These are phyloP conservation scores for Clarias batrachus DNA, from an alignment of 2,113 vertebrate genomes.

Conservation along the genomic window DNA sequence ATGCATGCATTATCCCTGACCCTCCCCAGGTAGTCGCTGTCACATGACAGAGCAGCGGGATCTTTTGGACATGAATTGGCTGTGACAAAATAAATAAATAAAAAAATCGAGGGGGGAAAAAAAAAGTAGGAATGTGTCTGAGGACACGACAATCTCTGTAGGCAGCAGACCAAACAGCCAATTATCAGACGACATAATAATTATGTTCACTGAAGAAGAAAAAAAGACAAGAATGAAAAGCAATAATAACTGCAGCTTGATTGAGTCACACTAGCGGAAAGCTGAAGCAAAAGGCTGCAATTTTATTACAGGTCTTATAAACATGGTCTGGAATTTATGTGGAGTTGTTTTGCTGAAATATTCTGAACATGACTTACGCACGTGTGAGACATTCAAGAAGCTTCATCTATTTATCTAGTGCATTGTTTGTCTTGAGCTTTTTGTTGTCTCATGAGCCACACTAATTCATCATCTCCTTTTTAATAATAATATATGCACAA, in stretches of 20 bases:
- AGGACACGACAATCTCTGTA: neutral
- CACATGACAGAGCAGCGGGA: neutral
- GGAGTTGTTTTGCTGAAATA: too few species aligned
- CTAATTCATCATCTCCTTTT: too few species aligned
- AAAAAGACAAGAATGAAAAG: neutral
- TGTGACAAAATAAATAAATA: neutral
- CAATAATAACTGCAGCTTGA: neutral
- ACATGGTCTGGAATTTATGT: too few species aligned
- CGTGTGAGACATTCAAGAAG: too few species aligned
- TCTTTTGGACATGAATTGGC: neutral
- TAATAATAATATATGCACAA: too few species aligned
- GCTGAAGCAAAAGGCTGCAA: too few species aligned
- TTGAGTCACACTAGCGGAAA: neutral
- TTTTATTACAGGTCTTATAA: too few species aligned
- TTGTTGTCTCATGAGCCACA: too few species aligned
- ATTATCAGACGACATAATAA: neutral
- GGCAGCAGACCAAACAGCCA: neutral
- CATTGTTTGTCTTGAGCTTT: too few species aligned
- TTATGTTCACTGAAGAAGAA: conserved; percentile 9
- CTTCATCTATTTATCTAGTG: too few species aligned
- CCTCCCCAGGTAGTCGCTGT: neutral
- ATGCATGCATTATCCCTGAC: neutral
- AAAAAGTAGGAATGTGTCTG: neutral
- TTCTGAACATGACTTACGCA: too few species aligned
- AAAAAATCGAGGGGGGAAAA: neutral